phyloP scores from a whole-genome alignment of 2,113 vertebrate species.

The Baryphthengus martii region DNA sequence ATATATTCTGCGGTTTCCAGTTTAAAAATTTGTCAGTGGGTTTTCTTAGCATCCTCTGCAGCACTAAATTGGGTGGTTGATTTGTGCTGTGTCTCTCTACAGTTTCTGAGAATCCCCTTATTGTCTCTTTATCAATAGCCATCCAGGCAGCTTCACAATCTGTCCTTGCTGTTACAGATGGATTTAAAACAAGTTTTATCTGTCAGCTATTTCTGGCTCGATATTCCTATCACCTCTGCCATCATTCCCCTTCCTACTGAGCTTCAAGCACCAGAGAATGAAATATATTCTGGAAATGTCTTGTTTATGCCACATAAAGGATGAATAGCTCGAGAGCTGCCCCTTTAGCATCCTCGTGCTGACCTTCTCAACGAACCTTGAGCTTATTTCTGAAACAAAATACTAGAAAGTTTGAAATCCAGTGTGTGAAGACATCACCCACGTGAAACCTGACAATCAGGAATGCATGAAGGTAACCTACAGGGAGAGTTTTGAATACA shows the following conservation, averaged over 20 bases:
- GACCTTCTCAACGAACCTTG: not conserved
- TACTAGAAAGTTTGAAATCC: rapidly evolving
- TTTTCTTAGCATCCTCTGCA: not conserved
- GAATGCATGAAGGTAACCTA: not conserved
- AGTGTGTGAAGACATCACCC: not conserved
- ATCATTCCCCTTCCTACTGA: not conserved
- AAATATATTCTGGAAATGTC: not conserved
- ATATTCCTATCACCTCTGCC: not conserved
- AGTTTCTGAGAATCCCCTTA: not conserved
- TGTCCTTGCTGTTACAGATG: not conserved
- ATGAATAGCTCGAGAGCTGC: not conserved
- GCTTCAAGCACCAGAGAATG: not conserved
- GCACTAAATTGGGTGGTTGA: not conserved
- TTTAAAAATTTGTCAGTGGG: not conserved
- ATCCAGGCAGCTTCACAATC: not conserved
- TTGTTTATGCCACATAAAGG: not conserved
- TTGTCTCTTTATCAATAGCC: not conserved
- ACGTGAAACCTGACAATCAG: rapidly evolving
- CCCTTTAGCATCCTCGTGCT: not conserved
- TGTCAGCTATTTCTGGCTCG: not conserved
- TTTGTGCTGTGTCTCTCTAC: not conserved
- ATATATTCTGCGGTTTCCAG: not conserved
- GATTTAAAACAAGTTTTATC: not conserved
- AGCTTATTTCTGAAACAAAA: not conserved
- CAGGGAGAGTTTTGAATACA: not conserved